phyloP scores from a whole-genome alignment of 2,113 vertebrate species.

The Petroica traversi region DNA sequence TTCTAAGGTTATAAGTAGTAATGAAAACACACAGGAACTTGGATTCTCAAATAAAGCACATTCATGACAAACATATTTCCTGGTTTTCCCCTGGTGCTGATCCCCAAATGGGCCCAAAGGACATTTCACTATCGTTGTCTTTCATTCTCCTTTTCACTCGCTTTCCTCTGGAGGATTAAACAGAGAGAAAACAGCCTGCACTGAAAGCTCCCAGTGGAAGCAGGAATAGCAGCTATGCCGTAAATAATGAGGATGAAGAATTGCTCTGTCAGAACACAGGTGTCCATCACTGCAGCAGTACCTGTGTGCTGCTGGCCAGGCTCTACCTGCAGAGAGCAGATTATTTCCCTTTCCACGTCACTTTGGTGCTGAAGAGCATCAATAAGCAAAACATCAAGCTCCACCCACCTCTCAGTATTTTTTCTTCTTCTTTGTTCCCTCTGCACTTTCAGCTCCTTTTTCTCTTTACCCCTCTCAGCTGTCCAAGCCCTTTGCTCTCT shows the following conservation, averaged over 20 bases:
- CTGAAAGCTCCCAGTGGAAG: background rate
- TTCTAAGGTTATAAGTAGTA: background rate
- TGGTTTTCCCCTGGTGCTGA: background rate
- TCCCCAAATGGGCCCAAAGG: background rate
- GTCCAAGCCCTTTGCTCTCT: background rate
- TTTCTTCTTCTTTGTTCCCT: background rate
- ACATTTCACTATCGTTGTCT: background rate
- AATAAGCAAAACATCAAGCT: background rate
- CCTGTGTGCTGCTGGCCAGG: background rate
- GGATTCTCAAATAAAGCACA: background rate
- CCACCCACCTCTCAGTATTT: background rate
- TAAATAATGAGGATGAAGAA: background rate
- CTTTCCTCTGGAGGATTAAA: background rate
- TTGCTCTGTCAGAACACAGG: background rate
- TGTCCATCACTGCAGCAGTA: background rate
- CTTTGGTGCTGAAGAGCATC: background rate
- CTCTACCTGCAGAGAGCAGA: background rate
- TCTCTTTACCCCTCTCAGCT: background rate
- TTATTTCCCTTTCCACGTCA: background rate
- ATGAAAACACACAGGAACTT: background rate
- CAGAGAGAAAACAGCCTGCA: background rate
- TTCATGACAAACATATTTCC: background rate
- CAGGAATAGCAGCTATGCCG: background rate
- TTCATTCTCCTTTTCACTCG: background rate
- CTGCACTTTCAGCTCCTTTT: background rate